Evolutionary conservation across 2,113 vertebrate genomes (phyloP).

Genomic region (Trematomus loennbergii): DNA sequence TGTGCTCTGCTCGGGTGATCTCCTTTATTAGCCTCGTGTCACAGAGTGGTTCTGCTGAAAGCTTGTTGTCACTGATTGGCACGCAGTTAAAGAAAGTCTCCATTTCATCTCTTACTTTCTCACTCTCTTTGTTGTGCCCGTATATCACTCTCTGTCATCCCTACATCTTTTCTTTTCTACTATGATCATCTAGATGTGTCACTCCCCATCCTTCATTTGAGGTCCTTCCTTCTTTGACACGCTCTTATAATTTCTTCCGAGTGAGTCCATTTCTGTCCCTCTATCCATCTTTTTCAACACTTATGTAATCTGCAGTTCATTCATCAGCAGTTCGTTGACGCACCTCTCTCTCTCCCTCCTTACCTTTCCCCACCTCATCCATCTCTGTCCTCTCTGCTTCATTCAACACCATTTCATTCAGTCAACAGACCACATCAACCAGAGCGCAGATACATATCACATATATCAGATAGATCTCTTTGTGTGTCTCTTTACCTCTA

Average conservation of each 20-base stretch:
- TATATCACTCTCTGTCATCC: constrained; percentile 1
- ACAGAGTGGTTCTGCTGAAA: constrained; percentile 70
- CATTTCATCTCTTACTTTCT: constrained; percentile 29
- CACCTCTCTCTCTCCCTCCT: constrained; percentile 16
- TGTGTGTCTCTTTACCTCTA: constrained; percentile 33
- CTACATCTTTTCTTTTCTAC: constrained; percentile 13
- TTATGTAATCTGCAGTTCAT: constrained; percentile 23
- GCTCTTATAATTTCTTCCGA: neutral
- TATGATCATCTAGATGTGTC: neutral
- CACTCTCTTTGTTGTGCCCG: constrained; percentile 12
- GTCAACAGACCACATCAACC: constrained; percentile 43
- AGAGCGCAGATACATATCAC: constrained; percentile 56
- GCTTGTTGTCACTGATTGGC: constrained; percentile 63
- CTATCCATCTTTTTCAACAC: constrained; percentile 1
- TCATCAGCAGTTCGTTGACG: constrained; percentile 30
- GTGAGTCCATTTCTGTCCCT: neutral
- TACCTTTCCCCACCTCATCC: constrained; percentile 26
- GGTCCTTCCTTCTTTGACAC: neutral
- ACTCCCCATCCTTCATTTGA: neutral
- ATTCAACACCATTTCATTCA: constrained; percentile 51
- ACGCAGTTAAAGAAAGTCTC: constrained; percentile 44
- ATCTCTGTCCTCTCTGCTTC: constrained; percentile 35
- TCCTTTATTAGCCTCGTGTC: constrained; percentile 66
- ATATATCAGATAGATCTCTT: constrained; percentile 51
- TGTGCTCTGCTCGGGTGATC: constrained; percentile 63